phyloP scores from a whole-genome alignment of 1,140 invertebrate species.

The honey bee (Apis mellifera) region DNA sequence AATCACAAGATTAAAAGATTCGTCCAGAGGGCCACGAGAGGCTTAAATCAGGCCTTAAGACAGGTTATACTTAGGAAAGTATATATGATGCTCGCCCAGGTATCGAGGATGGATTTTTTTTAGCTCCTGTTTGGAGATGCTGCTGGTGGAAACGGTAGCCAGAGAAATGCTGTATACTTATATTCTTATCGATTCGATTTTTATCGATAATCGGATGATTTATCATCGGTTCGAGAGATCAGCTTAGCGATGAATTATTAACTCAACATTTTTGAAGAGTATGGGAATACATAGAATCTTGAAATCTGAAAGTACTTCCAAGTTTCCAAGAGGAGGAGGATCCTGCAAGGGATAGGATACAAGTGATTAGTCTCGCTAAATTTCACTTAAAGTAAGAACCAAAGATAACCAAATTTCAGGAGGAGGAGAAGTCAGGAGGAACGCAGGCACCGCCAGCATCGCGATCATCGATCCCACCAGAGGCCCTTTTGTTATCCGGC shows the following conservation, averaged over 20 bases:
- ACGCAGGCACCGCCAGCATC: background rate
- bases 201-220: too few relatives aligned
- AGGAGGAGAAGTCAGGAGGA: too few relatives aligned
- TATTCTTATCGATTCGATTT: background rate
- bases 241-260: too few relatives aligned
- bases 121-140: background rate
- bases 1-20: slow-evolving; percentile 65
- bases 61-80: slow-evolving; percentile 25
- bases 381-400: too few relatives aligned
- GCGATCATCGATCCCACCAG: background rate
- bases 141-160: slow-evolving; percentile 32
- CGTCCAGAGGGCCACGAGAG: slow-evolving; percentile 19
- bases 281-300: too few relatives aligned
- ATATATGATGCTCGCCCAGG: slow-evolving; percentile 3
- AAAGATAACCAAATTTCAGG: too few relatives aligned
- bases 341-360: too few relatives aligned
- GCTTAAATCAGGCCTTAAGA: slow-evolving; percentile 44
- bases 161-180: background rate
- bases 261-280: too few relatives aligned
- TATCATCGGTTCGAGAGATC: too few relatives aligned
- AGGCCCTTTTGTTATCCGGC: background rate
- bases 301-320: too few relatives aligned
- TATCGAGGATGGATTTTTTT: slow-evolving; percentile 22
- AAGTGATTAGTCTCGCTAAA: too few relatives aligned
- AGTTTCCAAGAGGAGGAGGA: too few relatives aligned